A percentile compares a stretch with the other conserved stretches of the same genome.
Conservation (phyloP, 2,888 invertebrate genomes). For the Coenonympha glycerion region DNA sequence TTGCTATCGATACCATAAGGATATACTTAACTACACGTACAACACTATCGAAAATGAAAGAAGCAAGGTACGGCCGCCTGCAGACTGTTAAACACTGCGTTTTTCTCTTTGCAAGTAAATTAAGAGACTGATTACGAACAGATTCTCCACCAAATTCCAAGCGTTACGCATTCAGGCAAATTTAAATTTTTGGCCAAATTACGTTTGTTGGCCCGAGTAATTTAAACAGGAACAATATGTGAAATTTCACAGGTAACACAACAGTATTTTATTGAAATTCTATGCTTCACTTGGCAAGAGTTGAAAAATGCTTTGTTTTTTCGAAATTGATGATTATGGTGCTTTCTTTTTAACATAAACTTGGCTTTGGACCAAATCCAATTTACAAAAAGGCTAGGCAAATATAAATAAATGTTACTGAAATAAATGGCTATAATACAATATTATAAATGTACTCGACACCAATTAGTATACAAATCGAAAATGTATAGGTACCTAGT, state of each 20-base stretch:
- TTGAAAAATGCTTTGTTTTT: no score
- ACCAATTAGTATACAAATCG: conserved; percentile 13
- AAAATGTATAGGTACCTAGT: conserved; percentile 11
- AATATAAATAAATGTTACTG: no score
- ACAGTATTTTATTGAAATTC: neutral
- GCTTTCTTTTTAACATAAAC: no score
- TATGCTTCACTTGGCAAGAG: no score
- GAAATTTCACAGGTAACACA: neutral
- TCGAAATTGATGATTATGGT: no score
- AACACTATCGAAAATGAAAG: neutral
- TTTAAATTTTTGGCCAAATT: conserved; percentile 1
- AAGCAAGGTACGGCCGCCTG: conserved; percentile 7
- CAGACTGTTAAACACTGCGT: conserved; percentile 1
- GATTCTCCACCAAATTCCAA: conserved; percentile 2
- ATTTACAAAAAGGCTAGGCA: no score
- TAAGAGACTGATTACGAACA: neutral
- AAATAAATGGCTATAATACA: no score
- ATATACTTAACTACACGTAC: neutral
- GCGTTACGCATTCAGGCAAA: neutral
- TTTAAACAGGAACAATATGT: neutral
- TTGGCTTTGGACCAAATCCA: no score
- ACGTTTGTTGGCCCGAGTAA: neutral
- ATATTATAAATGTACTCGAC: no score
- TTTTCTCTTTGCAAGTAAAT: neutral
- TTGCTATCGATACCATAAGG: no score